Percentiles rank a stretch among this genome's conserved stretches.
Evolutionary conservation across 2,888 invertebrate species (phyloP).

Genomic region (Zhengitettix transpicula): DNA sequence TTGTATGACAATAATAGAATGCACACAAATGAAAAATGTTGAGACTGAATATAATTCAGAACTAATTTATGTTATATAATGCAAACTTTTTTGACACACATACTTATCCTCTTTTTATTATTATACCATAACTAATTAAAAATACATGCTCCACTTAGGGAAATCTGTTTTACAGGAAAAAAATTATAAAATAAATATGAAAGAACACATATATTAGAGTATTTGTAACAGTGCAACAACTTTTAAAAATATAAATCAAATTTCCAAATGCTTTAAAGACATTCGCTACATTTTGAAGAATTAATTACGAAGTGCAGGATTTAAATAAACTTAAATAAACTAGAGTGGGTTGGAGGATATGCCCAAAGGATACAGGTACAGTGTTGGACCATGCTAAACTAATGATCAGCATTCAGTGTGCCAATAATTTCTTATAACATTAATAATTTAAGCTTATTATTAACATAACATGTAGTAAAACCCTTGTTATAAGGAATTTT

Average conservation of each 20-base stretch:
- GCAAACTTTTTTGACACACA: too few species aligned
- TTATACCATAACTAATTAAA: too few species aligned
- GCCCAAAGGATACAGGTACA: constrained; percentile 25
- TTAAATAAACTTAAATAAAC: constrained; percentile 3
- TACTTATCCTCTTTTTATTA: too few species aligned
- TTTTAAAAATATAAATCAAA: not conserved
- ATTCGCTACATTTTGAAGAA: not conserved
- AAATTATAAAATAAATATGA: not conserved
- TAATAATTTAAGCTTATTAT: constrained; percentile 1
- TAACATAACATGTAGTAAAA: not conserved
- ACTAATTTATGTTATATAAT: too few species aligned
- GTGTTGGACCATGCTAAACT: constrained; percentile 32
- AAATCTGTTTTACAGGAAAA: not conserved
- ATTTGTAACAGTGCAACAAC: not conserved
- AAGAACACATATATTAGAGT: not conserved
- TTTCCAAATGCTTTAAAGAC: not conserved
- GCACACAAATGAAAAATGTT: too few species aligned
- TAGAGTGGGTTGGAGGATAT: constrained; percentile 38
- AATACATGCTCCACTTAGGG: not conserved
- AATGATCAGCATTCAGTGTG: constrained; percentile 9
- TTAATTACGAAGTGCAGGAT: constrained; percentile 1
- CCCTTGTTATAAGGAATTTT: constrained; percentile 6
- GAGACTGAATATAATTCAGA: too few species aligned
- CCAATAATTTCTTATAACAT: not conserved
- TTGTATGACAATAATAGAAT: too few species aligned